Base-by-base conservation (phyloP, 1,140 invertebrate species). In the Bombus pascuorum region DNA sequence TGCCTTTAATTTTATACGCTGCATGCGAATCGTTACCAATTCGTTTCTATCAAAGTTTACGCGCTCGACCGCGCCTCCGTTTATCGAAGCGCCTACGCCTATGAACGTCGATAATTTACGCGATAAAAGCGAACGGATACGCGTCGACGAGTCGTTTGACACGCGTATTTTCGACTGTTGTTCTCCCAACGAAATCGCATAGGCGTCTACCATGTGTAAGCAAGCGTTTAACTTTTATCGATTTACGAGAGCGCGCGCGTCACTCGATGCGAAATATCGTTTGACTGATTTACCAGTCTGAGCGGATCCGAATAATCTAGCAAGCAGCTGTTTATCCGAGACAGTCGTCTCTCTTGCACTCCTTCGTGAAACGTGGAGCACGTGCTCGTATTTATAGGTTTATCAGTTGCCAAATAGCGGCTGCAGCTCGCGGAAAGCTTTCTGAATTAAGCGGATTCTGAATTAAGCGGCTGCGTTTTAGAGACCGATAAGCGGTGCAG, bases 361-460 rank as follows among this genome's bases (percentile, higher is more conserved):
- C 15, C 70, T 47, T 25, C 72, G 42, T 39, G 37, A 57, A 22
- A 57, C 59, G 12, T 22, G 22, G 1, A 73, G 59, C 57, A 75
- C 44, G 44, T 84, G 57, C 37, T 34, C 12, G 37, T 89, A 89
- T 89, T 89, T 89, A 86, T 89, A 89, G 88, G 72, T 83, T 83
- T 80, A 86, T 83, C 66, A 75, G 78, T 76, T 70, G 85, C 66
- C 74, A 85, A 85, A 83, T 32, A 37, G 37, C 66, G 44, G 25
- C 57, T 66, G 71, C 18, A 62, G 53, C 34, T 22, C 15, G 39
- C 15, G 42, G 71, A 76, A 68, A 70, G 62, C 44, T 62, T 25
- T 25, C 57, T 34, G 42, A 32, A 75, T 68, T 47, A 39, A 28
- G 25, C 15, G 47, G 34, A 53, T 42, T 66, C 2, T n/a, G n/a